These are phyloP conservation scores for Eupithecia dodoneata DNA, from an alignment of 2,888 invertebrate genomes.

Conservation along the genomic window DNA sequence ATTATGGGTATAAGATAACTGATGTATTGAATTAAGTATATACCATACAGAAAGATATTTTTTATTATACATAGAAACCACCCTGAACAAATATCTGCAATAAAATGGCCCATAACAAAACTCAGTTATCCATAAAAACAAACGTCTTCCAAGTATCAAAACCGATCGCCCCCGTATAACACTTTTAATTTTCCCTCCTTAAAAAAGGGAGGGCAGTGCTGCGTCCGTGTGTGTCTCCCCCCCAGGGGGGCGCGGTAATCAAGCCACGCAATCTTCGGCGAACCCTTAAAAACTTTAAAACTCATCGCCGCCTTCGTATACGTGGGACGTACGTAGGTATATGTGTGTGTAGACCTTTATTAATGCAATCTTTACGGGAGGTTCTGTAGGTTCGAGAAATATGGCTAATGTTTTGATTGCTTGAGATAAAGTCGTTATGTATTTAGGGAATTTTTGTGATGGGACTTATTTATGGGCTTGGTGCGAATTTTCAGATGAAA, in stretches of 20 bases:
- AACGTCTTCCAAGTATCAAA: conserved; percentile 75
- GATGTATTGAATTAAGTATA: too few relatives aligned
- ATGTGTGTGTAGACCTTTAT: conserved; percentile 52
- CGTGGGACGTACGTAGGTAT: conserved; percentile 2
- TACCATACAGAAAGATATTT: too few relatives aligned
- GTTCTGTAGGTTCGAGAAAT: conserved; percentile 30
- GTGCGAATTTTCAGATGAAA: neutral
- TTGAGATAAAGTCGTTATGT: conserved; percentile 30
- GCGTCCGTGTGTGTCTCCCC: conserved; percentile 68
- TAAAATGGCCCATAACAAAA: neutral
- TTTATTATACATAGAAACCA: too few relatives aligned
- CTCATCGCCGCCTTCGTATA: conserved; percentile 75
- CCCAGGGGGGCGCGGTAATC: conserved; percentile 79
- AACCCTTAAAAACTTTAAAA: conserved; percentile 86
- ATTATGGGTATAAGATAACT: too few relatives aligned
- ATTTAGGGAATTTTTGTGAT: conserved; percentile 24
- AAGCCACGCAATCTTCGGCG: conserved; percentile 87
- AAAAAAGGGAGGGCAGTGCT: conserved; percentile 81
- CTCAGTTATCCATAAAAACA: conserved; percentile 24
- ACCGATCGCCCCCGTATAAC: conserved; percentile 54
- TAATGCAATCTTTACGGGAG: conserved; percentile 62
- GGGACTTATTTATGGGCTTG: conserved; percentile 11
- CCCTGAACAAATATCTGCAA: too few relatives aligned
- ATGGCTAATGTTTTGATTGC: conserved; percentile 38
- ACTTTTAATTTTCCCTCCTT: conserved; percentile 85